A percentile compares a stretch with the other conserved stretches of the same genome.
These are phyloP conservation scores for Formica selysi DNA, from an alignment of 1,140 invertebrate species.

Conservation along the genomic window DNA sequence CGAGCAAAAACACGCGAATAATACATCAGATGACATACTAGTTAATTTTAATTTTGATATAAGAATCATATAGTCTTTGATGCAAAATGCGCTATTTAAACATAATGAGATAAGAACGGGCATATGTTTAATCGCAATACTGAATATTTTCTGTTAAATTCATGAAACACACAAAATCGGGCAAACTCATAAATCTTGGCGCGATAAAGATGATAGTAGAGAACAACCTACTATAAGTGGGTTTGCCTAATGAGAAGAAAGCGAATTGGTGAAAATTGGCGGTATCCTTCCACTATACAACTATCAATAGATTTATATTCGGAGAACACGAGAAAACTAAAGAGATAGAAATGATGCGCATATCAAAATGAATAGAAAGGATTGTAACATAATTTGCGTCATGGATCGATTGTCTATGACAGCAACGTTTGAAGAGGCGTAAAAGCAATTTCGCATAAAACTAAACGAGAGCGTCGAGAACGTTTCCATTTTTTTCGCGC, in stretches of 20 bases:
- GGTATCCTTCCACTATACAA: neutral
- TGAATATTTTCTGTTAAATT: neutral
- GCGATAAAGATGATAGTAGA: neutral
- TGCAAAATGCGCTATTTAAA: neutral
- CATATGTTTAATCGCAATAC: neutral
- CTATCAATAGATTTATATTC: constrained; percentile 10
- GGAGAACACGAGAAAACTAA: neutral
- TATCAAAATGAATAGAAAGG: constrained; percentile 11
- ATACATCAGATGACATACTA: neutral
- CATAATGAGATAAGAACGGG: neutral
- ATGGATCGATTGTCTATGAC: constrained; percentile 28
- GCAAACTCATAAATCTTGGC: neutral
- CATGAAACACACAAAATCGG: neutral
- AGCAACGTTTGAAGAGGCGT: constrained; percentile 21
- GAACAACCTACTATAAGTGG: constrained; percentile 1
- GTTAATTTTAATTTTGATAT: neutral
- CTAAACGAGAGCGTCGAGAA: constrained; percentile 24
- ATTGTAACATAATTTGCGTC: constrained; percentile 16
- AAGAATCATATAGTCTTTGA: neutral
- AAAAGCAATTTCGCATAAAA: constrained; percentile 46
- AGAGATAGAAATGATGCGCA: neutral
- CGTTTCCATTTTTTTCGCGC: constrained; percentile 9
- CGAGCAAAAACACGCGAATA: neutral
- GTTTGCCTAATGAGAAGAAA: constrained; percentile 50
- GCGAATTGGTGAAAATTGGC: constrained; percentile 43